These are phyloP conservation scores for Drosophila serrata DNA, from an alignment of 1,140 invertebrate species.

Conservation along the genomic window DNA sequence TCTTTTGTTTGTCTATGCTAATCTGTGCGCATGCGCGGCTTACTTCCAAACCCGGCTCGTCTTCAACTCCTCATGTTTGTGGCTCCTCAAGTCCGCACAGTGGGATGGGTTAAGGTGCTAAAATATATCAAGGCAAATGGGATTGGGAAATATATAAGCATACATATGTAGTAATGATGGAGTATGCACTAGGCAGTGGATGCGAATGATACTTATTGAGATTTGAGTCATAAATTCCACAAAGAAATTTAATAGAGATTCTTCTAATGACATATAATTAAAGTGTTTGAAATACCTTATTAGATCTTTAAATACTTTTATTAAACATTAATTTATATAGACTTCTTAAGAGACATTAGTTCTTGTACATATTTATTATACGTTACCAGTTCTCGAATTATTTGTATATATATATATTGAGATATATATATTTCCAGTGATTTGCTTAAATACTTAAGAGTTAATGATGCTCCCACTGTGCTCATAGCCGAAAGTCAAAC, in stretches of 20 bases:
- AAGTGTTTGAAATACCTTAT: background rate
- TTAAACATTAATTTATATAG: background rate
- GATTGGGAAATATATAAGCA: background rate
- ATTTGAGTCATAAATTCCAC: background rate
- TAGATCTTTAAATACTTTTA: background rate
- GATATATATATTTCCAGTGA: background rate
- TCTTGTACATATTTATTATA: background rate
- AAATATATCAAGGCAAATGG: slow-evolving; percentile 11
- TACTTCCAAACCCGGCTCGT: slow-evolving; percentile 22
- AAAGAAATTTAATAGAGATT: background rate
- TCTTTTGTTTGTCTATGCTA: slow-evolving; percentile 73
- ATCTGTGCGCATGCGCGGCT: slow-evolving; percentile 72
- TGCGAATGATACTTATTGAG: background rate
- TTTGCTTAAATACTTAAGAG: background rate
- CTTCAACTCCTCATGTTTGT: background rate
- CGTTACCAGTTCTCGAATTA: background rate
- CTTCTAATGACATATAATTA: background rate
- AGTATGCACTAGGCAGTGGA: background rate
- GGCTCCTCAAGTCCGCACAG: slow-evolving; percentile 30
- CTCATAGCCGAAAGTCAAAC: slow-evolving; percentile 60
- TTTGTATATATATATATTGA: background rate
- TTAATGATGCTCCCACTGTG: slow-evolving; percentile 15
- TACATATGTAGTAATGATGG: background rate
- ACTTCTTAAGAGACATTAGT: background rate
- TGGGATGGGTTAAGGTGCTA: slow-evolving; percentile 33